Evolutionary conservation across 2,113 vertebrate genomes (phyloP).

Genomic region (Brevimyrus niger): DNA sequence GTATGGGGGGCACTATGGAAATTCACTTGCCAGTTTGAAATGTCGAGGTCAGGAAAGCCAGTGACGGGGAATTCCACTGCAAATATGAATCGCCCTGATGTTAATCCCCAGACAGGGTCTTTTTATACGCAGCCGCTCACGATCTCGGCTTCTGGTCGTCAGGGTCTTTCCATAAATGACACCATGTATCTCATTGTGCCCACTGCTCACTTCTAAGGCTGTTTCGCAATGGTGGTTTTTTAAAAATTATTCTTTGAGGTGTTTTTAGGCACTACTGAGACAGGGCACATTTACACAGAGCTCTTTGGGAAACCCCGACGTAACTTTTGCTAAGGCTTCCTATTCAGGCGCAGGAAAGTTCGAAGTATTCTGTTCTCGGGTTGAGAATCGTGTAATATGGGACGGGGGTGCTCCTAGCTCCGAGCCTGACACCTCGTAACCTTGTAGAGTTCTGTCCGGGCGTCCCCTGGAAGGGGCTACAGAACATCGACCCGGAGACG

Average conservation of each 20-base stretch:
- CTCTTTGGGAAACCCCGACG: background rate
- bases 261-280: background rate
- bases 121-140: background rate
- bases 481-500: conserved; percentile 95
- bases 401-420: background rate
- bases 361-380: background rate
- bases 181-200: background rate
- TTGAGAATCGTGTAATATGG: background rate
- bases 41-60: background rate
- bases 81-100: background rate
- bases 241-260: background rate
- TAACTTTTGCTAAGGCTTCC: background rate
- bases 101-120: background rate
- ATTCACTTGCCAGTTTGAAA: background rate
- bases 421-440: background rate
- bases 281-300: background rate
- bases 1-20: conserved; percentile 46
- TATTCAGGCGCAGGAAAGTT: background rate
- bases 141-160: background rate
- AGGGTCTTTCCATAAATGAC: background rate
- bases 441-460: conserved; percentile 90
- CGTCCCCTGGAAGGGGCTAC: conserved; percentile 98
- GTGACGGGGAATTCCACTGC: background rate
- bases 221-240: background rate
- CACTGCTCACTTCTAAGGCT: background rate